phyloP scores from a whole-genome alignment of 1,140 invertebrate species.

The Geopemphigus sp. region DNA sequence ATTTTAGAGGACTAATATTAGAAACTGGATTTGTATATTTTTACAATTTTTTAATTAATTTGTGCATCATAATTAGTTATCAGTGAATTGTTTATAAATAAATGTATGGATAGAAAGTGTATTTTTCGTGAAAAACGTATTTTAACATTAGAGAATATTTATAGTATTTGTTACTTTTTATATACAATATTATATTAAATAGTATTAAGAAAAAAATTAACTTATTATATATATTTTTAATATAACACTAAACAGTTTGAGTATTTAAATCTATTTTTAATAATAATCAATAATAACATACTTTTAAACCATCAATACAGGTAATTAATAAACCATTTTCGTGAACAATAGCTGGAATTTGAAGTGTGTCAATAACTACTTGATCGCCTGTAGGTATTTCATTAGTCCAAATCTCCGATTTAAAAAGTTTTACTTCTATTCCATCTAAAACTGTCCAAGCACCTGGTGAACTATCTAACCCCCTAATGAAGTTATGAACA shows the following conservation, averaged over 20 bases:
- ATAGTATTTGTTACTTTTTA: no score
- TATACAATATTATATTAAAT: no score
- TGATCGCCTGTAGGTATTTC: slow-evolving; percentile 60
- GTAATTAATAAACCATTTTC: slow-evolving; percentile 76
- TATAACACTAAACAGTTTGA: no score
- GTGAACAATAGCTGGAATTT: slow-evolving; percentile 71
- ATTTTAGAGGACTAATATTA: no score
- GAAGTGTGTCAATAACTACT: slow-evolving; percentile 56
- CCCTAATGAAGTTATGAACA: slow-evolving; percentile 92
- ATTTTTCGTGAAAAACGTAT: no score
- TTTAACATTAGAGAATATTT: no score
- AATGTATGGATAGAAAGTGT: no score
- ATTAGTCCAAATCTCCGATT: slow-evolving; percentile 71
- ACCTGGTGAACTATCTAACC: slow-evolving; percentile 88
- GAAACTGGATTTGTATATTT: no score
- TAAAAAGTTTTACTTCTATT: slow-evolving; percentile 73
- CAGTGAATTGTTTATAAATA: no score
- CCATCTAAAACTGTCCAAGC: slow-evolving; percentile 72
- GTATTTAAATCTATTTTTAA: no score
- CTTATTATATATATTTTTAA: no score
- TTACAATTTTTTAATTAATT: no score
- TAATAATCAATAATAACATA: slow-evolving; percentile 22
- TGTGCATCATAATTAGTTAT: not conserved
- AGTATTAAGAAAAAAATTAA: not conserved
- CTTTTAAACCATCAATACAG: slow-evolving; percentile 66